Evolutionary conservation across 2,113 vertebrate genomes (phyloP).

Genomic region (Phaetusa simplex): DNA sequence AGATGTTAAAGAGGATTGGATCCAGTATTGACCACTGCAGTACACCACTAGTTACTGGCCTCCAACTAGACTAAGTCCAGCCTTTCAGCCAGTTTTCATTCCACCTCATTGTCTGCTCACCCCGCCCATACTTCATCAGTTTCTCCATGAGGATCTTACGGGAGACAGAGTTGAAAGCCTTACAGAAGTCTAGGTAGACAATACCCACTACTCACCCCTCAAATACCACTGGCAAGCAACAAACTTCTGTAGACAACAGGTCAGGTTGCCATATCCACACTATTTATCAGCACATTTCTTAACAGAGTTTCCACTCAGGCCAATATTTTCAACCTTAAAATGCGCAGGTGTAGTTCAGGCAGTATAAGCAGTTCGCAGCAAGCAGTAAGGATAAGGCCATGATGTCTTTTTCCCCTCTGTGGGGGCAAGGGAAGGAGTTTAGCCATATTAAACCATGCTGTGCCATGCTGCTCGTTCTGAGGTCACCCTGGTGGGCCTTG

Average conservation of each 20-base stretch:
- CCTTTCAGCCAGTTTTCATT: background rate
- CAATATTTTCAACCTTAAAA: background rate
- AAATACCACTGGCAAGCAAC: background rate
- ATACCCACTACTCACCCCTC: background rate
- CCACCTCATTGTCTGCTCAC: background rate
- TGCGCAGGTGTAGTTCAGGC: background rate
- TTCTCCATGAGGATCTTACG: background rate
- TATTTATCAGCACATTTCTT: background rate
- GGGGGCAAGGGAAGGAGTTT: background rate
- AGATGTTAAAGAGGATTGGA: background rate
- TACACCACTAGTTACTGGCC: background rate
- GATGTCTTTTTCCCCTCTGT: background rate
- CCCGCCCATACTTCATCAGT: background rate
- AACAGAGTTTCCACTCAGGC: background rate
- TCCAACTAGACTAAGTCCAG: background rate
- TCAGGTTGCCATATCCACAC: background rate
- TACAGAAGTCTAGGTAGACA: background rate
- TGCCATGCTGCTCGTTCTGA: background rate
- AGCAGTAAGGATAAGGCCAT: background rate
- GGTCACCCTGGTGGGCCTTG: background rate
- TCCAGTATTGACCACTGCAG: no score
- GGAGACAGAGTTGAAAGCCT: background rate
- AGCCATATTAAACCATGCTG: background rate
- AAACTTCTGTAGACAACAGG: background rate
- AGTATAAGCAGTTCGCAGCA: background rate